Evolutionary conservation across 2,888 invertebrate genomes (phyloP), one percentile per base, ranked within the genome.

Genomic region (Bombyx huttoni): DNA sequence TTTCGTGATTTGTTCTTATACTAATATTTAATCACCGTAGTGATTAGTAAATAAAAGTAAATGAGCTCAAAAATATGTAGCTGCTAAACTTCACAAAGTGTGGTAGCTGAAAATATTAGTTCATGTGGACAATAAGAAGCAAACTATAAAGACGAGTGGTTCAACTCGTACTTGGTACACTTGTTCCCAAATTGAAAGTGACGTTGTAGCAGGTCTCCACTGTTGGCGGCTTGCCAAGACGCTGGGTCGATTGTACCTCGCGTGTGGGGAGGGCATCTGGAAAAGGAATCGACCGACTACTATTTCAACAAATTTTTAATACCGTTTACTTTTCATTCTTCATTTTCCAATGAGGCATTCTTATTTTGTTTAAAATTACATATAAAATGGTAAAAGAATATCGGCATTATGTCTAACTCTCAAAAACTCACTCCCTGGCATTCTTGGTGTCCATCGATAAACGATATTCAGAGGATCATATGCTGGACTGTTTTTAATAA

Each of bases 171-270:
- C 63, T 70, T 66, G 68, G 70, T 71, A 70, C 68, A 66, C 62
- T 63, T 61, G 64, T 70, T 68, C 59, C 63, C 68, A 65, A 72
- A 73, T 74, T 70, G 70, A 73, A 75, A 74, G 68, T 67, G 63
- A 62, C 64, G 62, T 63, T 64, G 67, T 64, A 65, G 65, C 62
- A 61, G 63, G 63, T 58, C 59, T 62, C 58, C 61, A 55, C 65
- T 65, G 60, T 71, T 81, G 82, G 81, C 78, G 55, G 51, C 40
- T 54, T 70, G 81, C 81, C 82, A 81, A 75, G 60, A 59, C 63
- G 56, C 66, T 65, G 66, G 82, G 81, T 81, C 82, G 82, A 81
- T 82, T 63, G 53, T 60, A 53, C 64, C 65, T 61, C 61, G 53
- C 57, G 61, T 59, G 56, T 52, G 52, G 55, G 54, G 55, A 9